Conservation (phyloP, 2,888 invertebrate genomes). For the Harpalus rufipes region DNA sequence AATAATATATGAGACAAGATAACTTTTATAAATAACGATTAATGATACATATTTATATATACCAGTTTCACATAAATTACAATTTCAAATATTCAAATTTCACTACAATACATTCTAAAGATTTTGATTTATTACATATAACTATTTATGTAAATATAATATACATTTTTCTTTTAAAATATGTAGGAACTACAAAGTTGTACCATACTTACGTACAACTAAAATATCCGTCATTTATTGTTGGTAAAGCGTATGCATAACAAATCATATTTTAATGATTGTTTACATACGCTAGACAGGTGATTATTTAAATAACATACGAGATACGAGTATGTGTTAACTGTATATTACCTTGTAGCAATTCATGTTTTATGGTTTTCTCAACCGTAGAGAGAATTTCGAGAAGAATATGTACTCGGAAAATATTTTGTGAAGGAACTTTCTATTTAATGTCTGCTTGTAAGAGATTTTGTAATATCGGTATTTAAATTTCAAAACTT, state of each 20-base stretch:
- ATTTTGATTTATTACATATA: background rate
- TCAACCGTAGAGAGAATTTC: background rate
- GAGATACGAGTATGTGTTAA: background rate
- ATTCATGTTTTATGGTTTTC: conserved; percentile 17
- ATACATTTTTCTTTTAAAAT: conserved; percentile 4
- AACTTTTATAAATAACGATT: too few relatives aligned
- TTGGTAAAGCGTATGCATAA: background rate
- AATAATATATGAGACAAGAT: too few relatives aligned
- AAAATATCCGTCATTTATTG: too few relatives aligned
- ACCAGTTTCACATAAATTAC: background rate
- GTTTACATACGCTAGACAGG: conserved; percentile 21
- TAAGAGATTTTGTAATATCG: conserved; percentile 10
- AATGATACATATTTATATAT: background rate
- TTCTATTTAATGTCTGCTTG: conserved; percentile 48
- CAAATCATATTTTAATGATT: conserved; percentile 4
- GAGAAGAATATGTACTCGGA: conserved; percentile 20
- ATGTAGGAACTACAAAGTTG: background rate
- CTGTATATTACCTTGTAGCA: background rate
- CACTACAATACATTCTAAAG: background rate
- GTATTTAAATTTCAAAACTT: conserved; percentile 48
- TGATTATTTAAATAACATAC: conserved; percentile 31
- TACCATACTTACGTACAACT: too few relatives aligned
- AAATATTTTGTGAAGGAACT: conserved; percentile 27
- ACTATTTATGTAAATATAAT: background rate
- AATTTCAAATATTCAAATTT: background rate